These are phyloP conservation scores for Sciaenops ocellatus DNA, from an alignment of 2,797 vertebrate species.

Conservation along the genomic window DNA sequence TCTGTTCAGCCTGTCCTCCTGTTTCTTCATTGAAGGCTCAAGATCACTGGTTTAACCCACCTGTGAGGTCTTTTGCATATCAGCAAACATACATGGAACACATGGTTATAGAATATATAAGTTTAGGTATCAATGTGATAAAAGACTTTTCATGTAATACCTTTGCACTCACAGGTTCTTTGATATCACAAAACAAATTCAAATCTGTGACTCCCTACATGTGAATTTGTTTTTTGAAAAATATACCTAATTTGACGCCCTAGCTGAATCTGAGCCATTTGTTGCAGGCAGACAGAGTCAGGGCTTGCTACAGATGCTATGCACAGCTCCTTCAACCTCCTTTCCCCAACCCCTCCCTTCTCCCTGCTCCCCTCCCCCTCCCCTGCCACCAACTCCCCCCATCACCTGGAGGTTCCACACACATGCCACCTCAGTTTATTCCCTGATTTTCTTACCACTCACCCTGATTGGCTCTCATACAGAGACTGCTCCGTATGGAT, in stretches of 20 bases:
- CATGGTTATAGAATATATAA: neutral
- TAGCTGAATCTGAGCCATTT: slow-evolving; percentile 16
- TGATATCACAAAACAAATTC: slow-evolving; percentile 7
- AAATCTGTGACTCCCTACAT: neutral
- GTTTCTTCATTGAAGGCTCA: neutral
- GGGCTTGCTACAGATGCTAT: slow-evolving; percentile 85
- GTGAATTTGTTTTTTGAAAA: neutral
- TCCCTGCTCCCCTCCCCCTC: slow-evolving; percentile 74
- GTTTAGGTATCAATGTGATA: neutral
- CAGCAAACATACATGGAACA: neutral
- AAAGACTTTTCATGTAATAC: neutral
- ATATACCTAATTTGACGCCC: neutral
- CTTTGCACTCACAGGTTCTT: slow-evolving; percentile 45
- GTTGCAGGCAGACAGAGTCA: slow-evolving; percentile 43
- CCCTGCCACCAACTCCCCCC: slow-evolving; percentile 86
- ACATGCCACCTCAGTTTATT: slow-evolving; percentile 27
- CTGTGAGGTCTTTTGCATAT: slow-evolving; percentile 47
- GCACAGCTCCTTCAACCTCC: slow-evolving; percentile 73
- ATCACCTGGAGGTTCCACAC: slow-evolving; percentile 83
- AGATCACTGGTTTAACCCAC: slow-evolving; percentile 3
- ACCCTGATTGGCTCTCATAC: slow-evolving; percentile 77
- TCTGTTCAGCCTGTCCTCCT: slow-evolving; percentile 47
- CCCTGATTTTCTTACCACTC: slow-evolving; percentile 71
- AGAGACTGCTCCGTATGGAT: slow-evolving; percentile 96
- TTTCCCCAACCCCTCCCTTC: slow-evolving; percentile 74